Conservation (phyloP, 2,797 vertebrate species). For the Eurystomus glaucurus region DNA sequence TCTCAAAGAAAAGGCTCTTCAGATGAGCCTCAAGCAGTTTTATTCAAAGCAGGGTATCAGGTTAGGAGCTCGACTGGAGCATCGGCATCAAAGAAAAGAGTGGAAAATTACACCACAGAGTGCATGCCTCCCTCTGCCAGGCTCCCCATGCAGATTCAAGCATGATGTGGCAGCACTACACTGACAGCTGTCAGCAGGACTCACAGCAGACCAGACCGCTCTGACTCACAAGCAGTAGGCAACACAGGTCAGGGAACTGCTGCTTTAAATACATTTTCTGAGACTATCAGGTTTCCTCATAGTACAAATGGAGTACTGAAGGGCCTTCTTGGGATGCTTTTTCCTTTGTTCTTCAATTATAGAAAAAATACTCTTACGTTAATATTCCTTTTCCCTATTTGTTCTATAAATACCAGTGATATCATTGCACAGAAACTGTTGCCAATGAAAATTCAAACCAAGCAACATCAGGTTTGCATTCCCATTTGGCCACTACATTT, state of each 20-base stretch:
- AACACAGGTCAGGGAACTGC: accelerated
- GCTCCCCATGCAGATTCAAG: accelerated
- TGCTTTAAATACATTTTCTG: not conserved
- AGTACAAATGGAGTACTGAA: not conserved
- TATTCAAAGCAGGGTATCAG: not conserved
- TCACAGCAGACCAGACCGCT: not conserved
- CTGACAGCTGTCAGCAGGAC: not conserved
- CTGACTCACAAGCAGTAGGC: not conserved
- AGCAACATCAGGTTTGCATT: not conserved
- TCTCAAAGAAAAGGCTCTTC: not conserved
- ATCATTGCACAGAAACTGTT: not conserved
- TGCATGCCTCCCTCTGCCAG: accelerated
- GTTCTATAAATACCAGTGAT: not conserved
- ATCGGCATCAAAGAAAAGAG: not conserved
- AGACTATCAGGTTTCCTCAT: not conserved
- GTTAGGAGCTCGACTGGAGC: accelerated
- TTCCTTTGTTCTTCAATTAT: not conserved
- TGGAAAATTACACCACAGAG: not conserved
- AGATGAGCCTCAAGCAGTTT: not conserved
- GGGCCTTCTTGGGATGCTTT: not conserved
- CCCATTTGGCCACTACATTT: not conserved
- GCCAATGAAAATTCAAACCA: not conserved
- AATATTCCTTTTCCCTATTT: not conserved
- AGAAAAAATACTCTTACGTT: not conserved
- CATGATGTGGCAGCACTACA: accelerated